These are phyloP conservation scores for Corella eumyota DNA, from an alignment of 23 tunicate species.

Conservation along the genomic window DNA sequence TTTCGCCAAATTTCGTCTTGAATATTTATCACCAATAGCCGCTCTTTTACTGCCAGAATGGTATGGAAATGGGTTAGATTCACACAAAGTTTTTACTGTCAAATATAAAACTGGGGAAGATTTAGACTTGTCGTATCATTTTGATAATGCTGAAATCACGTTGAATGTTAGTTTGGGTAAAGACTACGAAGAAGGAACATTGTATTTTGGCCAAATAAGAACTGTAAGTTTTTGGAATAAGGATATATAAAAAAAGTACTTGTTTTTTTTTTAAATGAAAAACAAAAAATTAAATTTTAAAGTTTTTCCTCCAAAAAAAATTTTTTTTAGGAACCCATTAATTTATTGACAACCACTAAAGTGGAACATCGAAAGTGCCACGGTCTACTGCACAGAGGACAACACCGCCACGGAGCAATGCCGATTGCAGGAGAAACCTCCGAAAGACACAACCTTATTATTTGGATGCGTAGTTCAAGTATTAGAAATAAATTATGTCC, in stretches of 20 bases:
- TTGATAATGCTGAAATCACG: slow-evolving; percentile 81
- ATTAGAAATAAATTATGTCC: slow-evolving; percentile 62
- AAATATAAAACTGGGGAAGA: slow-evolving; percentile 49
- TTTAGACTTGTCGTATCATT: slow-evolving; percentile 49
- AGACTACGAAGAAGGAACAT: slow-evolving; percentile 51
- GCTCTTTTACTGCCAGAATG: slow-evolving; percentile 43
- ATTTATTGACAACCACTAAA: slow-evolving; percentile 13
- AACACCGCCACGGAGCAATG: slow-evolving; percentile 87
- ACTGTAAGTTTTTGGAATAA: slow-evolving; percentile 31
- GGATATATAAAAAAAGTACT: neutral
- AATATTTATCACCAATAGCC: slow-evolving; percentile 45
- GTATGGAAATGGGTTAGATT: slow-evolving; percentile 40
- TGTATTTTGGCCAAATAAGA: slow-evolving; percentile 73
- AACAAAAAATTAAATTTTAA: neutral
- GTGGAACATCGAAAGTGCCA: slow-evolving; percentile 43
- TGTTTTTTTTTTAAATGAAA: neutral
- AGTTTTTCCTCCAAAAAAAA: neutral
- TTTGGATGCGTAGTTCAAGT: slow-evolving; percentile 71
- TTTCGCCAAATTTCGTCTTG: slow-evolving; percentile 15
- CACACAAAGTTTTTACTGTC: slow-evolving; percentile 87
- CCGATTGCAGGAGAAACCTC: slow-evolving; percentile 28
- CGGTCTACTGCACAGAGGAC: slow-evolving; percentile 71
- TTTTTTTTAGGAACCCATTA: slow-evolving; percentile 17
- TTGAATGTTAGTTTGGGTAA: slow-evolving; percentile 69
- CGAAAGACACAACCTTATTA: slow-evolving; percentile 56